These are phyloP conservation scores for Caenorhabditis wallacei DNA, from an alignment of 2,888 invertebrate species.

Conservation along the genomic window DNA sequence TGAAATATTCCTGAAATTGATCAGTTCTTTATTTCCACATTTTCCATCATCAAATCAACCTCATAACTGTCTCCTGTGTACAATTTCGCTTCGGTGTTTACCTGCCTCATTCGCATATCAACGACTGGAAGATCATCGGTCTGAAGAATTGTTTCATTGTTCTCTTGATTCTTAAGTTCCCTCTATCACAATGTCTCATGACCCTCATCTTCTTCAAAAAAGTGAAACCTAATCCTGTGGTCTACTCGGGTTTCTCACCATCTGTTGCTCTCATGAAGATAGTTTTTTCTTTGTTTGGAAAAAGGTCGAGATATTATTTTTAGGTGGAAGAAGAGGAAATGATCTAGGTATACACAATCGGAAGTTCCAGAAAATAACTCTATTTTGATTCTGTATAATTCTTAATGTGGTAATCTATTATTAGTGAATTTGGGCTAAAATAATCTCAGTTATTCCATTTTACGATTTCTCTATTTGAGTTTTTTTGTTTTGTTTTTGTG, in stretches of 20 bases:
- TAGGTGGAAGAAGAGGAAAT: neutral
- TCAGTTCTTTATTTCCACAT: neutral
- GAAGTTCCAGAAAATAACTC: neutral
- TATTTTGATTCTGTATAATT: too few relatives aligned
- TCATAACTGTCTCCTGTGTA: constrained; percentile 78
- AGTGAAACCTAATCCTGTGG: constrained; percentile 33
- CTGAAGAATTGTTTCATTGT: constrained; percentile 61
- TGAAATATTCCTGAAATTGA: constrained; percentile 77
- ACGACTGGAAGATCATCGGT: constrained; percentile 69
- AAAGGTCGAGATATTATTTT: neutral
- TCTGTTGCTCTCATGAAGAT: constrained; percentile 8
- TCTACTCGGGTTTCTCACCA: constrained; percentile 42
- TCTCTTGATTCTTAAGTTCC: constrained; percentile 9
- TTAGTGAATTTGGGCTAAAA: too few relatives aligned
- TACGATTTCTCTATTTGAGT: constrained; percentile 7
- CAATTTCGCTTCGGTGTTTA: constrained; percentile 76
- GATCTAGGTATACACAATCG: neutral
- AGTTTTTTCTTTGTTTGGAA: constrained; percentile 19
- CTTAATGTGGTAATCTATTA: too few relatives aligned
- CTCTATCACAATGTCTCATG: constrained; percentile 22
- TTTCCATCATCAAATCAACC: constrained; percentile 14
- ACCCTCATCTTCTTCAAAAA: constrained; percentile 27
- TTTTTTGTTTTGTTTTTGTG: constrained; percentile 30
- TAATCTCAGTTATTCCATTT: constrained; percentile 2
- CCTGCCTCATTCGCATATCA: constrained; percentile 74